Conservation (phyloP, 2,888 invertebrate genomes). For the Oscheius onirici region DNA sequence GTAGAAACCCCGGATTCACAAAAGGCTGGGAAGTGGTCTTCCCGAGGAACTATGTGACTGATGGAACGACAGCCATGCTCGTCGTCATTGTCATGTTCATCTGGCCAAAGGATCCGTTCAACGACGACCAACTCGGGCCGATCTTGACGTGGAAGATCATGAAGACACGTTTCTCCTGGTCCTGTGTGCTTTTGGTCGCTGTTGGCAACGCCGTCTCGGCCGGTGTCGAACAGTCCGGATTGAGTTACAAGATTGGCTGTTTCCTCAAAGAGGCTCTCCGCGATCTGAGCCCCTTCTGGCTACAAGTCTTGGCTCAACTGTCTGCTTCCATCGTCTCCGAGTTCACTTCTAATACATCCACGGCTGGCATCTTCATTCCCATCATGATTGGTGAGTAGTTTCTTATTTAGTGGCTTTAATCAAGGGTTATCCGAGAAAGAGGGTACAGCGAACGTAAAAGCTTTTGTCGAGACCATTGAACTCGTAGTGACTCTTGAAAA, state of each 20-base stretch:
- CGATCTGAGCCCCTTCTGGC: slow-evolving; percentile 13
- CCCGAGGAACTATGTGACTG: background rate
- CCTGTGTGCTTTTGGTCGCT: slow-evolving; percentile 49
- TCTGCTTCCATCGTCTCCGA: slow-evolving; percentile 53
- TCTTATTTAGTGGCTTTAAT: too few species aligned
- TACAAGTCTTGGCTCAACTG: slow-evolving; percentile 44
- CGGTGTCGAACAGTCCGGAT: slow-evolving; percentile 45
- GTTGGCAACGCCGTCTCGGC: slow-evolving; percentile 54
- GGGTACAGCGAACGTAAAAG: too few species aligned
- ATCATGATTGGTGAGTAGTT: slow-evolving; percentile 33
- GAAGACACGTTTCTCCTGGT: slow-evolving; percentile 52
- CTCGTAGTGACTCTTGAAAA: too few species aligned
- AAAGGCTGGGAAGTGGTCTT: slow-evolving; percentile 8
- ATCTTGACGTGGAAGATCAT: slow-evolving; percentile 53
- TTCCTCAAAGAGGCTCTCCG: background rate
- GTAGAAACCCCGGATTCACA: slow-evolving; percentile 28
- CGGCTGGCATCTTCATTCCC: slow-evolving; percentile 61
- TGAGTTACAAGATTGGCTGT: slow-evolving; percentile 5
- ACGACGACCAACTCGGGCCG: slow-evolving; percentile 23
- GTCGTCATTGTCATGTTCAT: slow-evolving; percentile 38
- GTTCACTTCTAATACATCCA: slow-evolving; percentile 56
- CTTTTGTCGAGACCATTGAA: too few species aligned
- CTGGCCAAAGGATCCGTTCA: slow-evolving; percentile 38
- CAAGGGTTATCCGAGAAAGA: too few species aligned
- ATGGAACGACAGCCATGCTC: slow-evolving; percentile 40